phyloP scores from a whole-genome alignment of 2,797 vertebrate species.

The Chrysocyon brachyurus region DNA sequence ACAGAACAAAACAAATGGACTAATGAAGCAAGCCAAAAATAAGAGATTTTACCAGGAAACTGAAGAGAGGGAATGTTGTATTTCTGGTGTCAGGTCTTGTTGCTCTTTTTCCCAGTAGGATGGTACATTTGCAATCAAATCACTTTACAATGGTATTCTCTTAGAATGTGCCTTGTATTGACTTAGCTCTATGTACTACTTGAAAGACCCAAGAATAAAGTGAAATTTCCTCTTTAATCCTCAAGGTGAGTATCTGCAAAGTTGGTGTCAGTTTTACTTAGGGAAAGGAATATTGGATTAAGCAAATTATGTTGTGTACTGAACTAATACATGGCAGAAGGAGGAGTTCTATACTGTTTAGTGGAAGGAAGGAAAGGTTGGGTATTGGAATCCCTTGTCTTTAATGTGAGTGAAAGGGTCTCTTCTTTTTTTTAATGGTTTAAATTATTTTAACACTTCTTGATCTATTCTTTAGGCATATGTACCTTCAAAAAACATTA shows the following conservation, averaged over 20 bases:
- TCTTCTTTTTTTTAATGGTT: neutral
- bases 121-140: neutral
- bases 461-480: neutral
- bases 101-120: neutral
- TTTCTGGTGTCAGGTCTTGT: neutral
- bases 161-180: neutral
- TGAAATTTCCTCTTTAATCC: neutral
- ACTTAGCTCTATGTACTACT: neutral
- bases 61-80: neutral
- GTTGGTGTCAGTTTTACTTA: neutral
- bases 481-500: neutral
- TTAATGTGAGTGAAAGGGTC: neutral
- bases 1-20: neutral
- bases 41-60: neutral
- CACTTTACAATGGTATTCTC: slow-evolving; percentile 17
- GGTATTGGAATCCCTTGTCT: neutral
- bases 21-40: neutral
- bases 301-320: neutral
- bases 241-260: slow-evolving; percentile 17
- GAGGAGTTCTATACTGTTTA: neutral
- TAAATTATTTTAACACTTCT: neutral
- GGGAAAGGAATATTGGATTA: neutral
- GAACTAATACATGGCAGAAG: neutral
- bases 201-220: slow-evolving; percentile 50
- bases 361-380: neutral